Conservation (phyloP, 2,113 vertebrate genomes). For the Heloderma charlesbogerti region DNA sequence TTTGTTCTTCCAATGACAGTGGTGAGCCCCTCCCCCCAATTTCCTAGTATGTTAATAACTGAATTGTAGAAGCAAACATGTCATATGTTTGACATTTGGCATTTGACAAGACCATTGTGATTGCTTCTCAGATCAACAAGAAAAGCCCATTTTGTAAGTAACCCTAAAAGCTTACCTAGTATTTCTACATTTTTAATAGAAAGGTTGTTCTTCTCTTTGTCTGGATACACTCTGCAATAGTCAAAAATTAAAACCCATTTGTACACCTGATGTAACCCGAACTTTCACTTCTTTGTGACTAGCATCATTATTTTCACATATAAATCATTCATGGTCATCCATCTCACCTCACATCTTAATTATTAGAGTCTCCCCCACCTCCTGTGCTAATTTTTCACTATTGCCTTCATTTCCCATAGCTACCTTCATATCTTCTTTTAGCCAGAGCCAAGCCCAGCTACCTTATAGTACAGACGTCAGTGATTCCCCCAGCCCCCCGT, state of each 20-base stretch:
- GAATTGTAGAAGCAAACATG: slow-evolving; percentile 6
- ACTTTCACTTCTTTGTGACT: neutral
- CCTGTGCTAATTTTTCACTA: neutral
- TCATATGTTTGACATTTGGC: slow-evolving; percentile 1
- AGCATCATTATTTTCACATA: neutral
- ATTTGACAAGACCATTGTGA: too few relatives aligned
- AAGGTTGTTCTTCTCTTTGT: neutral
- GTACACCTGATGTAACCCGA: neutral
- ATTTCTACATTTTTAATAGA: neutral
- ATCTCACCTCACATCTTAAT: neutral
- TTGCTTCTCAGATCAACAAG: too few relatives aligned
- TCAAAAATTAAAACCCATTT: neutral
- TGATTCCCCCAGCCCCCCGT: neutral
- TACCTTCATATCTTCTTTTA: neutral
- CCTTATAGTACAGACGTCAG: too few relatives aligned
- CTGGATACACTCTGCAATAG: neutral
- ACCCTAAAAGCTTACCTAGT: slow-evolving; percentile 16
- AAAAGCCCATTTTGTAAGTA: neutral
- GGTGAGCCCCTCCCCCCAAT: neutral
- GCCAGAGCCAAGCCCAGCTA: neutral
- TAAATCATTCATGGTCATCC: neutral
- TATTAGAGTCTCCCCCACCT: neutral
- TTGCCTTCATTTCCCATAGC: neutral
- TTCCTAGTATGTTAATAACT: neutral
- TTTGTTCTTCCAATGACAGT: neutral